Evolutionary conservation across 2,888 invertebrate genomes (phyloP).

Genomic region (Epinotia demarniana): DNA sequence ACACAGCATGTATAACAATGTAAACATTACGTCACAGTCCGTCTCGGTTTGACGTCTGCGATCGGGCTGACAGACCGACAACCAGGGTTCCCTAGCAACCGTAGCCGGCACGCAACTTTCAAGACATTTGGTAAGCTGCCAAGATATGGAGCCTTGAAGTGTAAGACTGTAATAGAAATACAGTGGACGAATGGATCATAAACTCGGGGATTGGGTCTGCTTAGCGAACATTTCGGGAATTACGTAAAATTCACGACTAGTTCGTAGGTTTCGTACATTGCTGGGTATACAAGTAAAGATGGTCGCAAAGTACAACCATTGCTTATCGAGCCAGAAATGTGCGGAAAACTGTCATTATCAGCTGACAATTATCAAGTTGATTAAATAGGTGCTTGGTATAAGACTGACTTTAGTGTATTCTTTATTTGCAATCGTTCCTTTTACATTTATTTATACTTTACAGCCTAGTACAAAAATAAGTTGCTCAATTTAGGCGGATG

Average conservation of each 20-base stretch:
- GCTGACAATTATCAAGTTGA: too few species aligned
- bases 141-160: constrained; percentile 19
- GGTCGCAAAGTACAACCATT: too few species aligned
- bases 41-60: not conserved
- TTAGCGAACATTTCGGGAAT: constrained; percentile 10
- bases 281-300: too few species aligned
- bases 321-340: too few species aligned
- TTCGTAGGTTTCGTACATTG: not conserved
- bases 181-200: constrained; percentile 10
- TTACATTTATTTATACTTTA: too few species aligned
- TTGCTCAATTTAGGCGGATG: too few species aligned
- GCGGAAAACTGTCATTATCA: too few species aligned
- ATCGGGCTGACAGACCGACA: constrained; percentile 11
- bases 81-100: constrained; percentile 35
- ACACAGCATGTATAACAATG: not conserved
- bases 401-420: too few species aligned
- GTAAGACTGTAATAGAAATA: constrained; percentile 23
- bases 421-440: too few species aligned
- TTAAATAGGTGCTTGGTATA: too few species aligned
- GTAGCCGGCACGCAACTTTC: constrained; percentile 32
- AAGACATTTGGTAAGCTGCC: constrained; percentile 32
- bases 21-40: constrained; percentile 1
- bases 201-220: constrained; percentile 22
- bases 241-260: constrained; percentile 8
- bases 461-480: too few species aligned